Conservation (phyloP, 2,888 invertebrate genomes). For the Ennomos quercinarius region DNA sequence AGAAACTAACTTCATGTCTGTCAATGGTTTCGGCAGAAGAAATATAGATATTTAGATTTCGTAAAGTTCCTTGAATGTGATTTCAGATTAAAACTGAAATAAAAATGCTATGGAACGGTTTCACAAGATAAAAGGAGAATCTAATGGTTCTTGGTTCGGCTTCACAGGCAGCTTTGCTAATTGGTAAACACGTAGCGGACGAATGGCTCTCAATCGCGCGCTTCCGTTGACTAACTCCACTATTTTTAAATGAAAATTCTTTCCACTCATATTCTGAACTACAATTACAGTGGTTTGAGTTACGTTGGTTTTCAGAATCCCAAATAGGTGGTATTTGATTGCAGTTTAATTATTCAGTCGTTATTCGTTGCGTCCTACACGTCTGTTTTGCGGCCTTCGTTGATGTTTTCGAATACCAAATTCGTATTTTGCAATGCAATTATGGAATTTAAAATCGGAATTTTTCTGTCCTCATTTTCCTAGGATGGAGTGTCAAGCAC, state of each 20-base stretch:
- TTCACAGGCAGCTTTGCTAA: constrained; percentile 55
- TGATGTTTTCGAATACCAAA: constrained; percentile 46
- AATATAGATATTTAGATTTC: constrained; percentile 27
- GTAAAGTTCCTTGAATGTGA: constrained; percentile 60
- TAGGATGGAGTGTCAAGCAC: constrained; percentile 25
- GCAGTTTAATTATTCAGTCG: constrained; percentile 71
- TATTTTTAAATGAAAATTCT: constrained; percentile 80
- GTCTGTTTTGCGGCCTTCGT: constrained; percentile 46
- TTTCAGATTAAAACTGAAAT: constrained; percentile 59
- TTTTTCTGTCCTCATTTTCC: constrained; percentile 31
- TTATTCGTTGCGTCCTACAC: constrained; percentile 57
- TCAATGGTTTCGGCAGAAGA: constrained; percentile 41
- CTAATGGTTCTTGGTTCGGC: constrained; percentile 39
- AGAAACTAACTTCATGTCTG: constrained; percentile 37
- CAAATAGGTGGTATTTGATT: constrained; percentile 70
- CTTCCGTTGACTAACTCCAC: constrained; percentile 54
- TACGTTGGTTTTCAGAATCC: constrained; percentile 64
- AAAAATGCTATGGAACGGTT: constrained; percentile 17
- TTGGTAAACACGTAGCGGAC: constrained; percentile 74
- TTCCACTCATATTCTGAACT: constrained; percentile 70
- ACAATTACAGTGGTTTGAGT: constrained; percentile 60
- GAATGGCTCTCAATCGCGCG: constrained; percentile 59
- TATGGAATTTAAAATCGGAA: constrained; percentile 37
- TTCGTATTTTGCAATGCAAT: constrained; percentile 48
- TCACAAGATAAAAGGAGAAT: constrained; percentile 27